These are phyloP conservation scores for Luperina testacea DNA, from an alignment of 2,888 invertebrate genomes.

Conservation along the genomic window DNA sequence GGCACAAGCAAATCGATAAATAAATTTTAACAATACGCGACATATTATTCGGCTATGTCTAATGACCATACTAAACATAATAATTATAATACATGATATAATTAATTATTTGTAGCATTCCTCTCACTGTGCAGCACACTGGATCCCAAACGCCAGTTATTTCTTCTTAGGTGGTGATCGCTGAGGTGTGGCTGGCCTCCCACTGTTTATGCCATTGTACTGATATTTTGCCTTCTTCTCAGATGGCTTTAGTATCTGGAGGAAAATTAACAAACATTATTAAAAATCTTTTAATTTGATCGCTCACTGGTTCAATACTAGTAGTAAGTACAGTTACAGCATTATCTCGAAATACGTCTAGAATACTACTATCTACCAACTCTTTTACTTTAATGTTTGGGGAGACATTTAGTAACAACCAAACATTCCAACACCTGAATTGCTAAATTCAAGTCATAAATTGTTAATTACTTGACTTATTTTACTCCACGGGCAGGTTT, in stretches of 20 bases:
- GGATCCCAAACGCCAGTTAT: slow-evolving; percentile 90
- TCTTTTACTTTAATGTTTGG: slow-evolving; percentile 4
- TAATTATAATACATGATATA: slow-evolving; percentile 88
- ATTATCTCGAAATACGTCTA: slow-evolving; percentile 36
- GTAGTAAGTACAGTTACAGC: slow-evolving; percentile 5
- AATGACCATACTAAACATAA: slow-evolving; percentile 85
- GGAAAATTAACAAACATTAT: not conserved
- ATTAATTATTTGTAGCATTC: slow-evolving; percentile 89
- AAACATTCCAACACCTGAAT: slow-evolving; percentile 1
- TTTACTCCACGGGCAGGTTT: slow-evolving; percentile 10
- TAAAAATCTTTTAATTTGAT: not conserved
- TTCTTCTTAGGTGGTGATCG: slow-evolving; percentile 93
- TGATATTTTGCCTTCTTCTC: slow-evolving; percentile 99
- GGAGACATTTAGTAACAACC: slow-evolving; percentile 10
- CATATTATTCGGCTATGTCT: slow-evolving; percentile 86
- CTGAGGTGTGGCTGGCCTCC: slow-evolving; percentile 96
- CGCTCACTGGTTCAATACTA: not conserved
- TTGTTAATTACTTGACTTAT: slow-evolving; percentile 18
- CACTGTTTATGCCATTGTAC: slow-evolving; percentile 96
- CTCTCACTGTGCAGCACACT: slow-evolving; percentile 89
- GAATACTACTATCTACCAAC: slow-evolving; percentile 21
- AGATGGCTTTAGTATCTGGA: slow-evolving; percentile 99
- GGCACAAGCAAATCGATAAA: slow-evolving; percentile 89
- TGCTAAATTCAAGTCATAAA: not conserved
- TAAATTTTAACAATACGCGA: slow-evolving; percentile 84